phyloP scores from a whole-genome alignment of 2,113 vertebrate species.

The Tychaedon coryphoeus region DNA sequence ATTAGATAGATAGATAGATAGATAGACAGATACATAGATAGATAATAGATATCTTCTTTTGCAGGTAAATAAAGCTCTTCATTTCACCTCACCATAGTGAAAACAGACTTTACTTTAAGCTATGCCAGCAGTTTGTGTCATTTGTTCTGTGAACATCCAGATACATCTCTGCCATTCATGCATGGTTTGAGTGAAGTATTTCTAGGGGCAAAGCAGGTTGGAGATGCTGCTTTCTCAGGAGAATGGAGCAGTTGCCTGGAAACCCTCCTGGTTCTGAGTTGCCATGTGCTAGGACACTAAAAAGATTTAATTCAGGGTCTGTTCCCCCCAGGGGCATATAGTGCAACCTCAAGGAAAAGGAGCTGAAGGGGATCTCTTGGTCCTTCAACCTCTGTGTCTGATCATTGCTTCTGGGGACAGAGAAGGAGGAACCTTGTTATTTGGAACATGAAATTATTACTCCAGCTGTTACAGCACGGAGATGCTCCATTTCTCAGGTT shows the following conservation, averaged over 20 bases:
- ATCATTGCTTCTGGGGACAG: background rate
- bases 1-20: too few species aligned
- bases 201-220: background rate
- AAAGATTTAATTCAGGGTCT: background rate
- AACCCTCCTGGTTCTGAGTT: background rate
- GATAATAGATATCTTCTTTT: background rate
- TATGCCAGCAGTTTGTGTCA: background rate
- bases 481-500: background rate
- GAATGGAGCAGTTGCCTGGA: background rate
- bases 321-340: background rate
- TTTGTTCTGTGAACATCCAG: background rate
- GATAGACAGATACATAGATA: too few species aligned
- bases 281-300: background rate
- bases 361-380: background rate
- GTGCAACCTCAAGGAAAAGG: background rate
- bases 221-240: background rate
- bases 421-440: background rate
- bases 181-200: background rate
- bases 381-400: background rate
- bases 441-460: background rate
- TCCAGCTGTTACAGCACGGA: background rate
- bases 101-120: background rate
- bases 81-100: background rate
- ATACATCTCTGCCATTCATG: background rate
- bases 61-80: background rate